Base-by-base conservation (phyloP, 2,113 vertebrate genomes). In the Tichodroma muraria region DNA sequence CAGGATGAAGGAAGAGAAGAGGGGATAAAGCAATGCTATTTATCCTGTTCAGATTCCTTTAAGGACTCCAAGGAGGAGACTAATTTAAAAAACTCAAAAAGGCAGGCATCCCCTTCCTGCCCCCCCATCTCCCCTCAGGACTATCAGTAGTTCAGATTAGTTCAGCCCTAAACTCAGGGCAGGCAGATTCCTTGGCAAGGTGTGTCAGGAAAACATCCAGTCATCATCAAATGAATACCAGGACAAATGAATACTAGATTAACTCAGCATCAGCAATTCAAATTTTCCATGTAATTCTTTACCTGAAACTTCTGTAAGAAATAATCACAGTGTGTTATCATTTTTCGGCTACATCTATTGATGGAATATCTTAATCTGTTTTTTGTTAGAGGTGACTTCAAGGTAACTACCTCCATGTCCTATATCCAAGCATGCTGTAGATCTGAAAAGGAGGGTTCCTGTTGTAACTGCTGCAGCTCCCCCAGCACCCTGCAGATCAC, bases 141-240 rank as follows among this genome's bases (percentile, higher is more conserved):
- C 9, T n/a, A 82, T 45, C 27, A 31, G 16, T 24, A 61, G 14
- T 65, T 91, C 71, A 70, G 52, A 71, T 59, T 80, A 88, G 59
- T 56, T 27, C 72, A 90, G 71, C n/a, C 33, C 80, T 88, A 35
- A 95, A 93, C 59, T 77, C 30, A 47, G 33, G 42, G 56, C 56
- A 94, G 52, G 76, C 85, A 80, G 94, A 93, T 95, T 96, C 95
- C 64, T 95, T 75, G 85, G 80, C 45, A 88, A 95, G 92, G 92
- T 92, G 93, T 88, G 94, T 96, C 90, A 88, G 47, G 24, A 90
- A 85, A 90, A 80, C 24, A 95, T 66, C 64, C 59, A 85, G 38
- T 80, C 83, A 22, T 38, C 54, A 83, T 63, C 63, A 83, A 57
- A 80, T 63, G 59, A 91, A 77, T 73, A 80, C 33, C 0, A 0